These are phyloP conservation scores for Malurus elegans DNA, from an alignment of 2,113 vertebrate species.

Conservation along the genomic window DNA sequence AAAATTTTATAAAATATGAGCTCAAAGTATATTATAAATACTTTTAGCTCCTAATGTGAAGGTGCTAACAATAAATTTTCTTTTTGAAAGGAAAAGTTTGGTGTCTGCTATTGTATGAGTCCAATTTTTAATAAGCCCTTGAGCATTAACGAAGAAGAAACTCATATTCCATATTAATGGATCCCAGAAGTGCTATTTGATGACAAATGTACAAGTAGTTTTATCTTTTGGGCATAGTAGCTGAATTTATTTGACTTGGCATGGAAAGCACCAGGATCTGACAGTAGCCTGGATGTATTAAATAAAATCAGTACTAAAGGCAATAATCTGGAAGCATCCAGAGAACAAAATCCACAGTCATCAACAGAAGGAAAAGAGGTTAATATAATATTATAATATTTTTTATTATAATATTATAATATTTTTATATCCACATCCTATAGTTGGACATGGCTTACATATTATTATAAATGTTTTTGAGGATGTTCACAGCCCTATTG, in stretches of 20 bases:
- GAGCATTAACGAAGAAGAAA: not conserved
- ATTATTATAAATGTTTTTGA: not conserved
- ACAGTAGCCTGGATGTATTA: not conserved
- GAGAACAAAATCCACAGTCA: not conserved
- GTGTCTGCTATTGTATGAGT: not conserved
- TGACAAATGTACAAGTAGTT: not conserved
- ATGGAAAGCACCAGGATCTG: not conserved
- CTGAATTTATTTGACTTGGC: not conserved
- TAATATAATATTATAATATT: too few species aligned
- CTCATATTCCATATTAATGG: not conserved
- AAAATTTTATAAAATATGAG: not conserved
- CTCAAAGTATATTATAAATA: not conserved
- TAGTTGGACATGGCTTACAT: not conserved
- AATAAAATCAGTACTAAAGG: not conserved
- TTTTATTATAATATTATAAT: not conserved
- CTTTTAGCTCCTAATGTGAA: not conserved
- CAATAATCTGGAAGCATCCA: not conserved
- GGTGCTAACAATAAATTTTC: not conserved
- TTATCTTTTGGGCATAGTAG: not conserved
- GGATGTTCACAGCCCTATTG: not conserved
- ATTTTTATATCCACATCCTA: not conserved
- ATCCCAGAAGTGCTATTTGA: not conserved
- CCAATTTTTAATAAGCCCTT: not conserved
- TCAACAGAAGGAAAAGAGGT: not conserved
- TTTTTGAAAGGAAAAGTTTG: not conserved